phyloP scores from a whole-genome alignment of 2,888 invertebrate species.

The Caenorhabditis becei region DNA sequence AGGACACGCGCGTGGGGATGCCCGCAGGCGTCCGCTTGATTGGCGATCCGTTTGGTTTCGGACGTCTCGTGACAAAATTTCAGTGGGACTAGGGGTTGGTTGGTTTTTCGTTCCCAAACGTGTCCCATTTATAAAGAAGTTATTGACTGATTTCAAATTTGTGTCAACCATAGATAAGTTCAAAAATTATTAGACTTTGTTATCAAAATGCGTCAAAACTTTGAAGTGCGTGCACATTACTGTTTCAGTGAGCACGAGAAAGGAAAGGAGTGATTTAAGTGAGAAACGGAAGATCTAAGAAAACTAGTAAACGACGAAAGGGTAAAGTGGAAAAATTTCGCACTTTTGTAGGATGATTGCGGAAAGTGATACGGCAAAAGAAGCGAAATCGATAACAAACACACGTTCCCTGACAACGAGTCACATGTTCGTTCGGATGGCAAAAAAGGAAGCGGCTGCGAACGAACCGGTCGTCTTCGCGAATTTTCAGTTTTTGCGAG shows the following conservation, averaged over 20 bases:
- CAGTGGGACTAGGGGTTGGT: too few relatives aligned
- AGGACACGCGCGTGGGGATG: constrained; percentile 8
- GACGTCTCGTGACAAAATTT: constrained; percentile 9
- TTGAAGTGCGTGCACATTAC: too few relatives aligned
- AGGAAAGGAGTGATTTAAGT: too few relatives aligned
- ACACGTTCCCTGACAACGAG: constrained; percentile 34
- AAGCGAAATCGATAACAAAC: background rate
- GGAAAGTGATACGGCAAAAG: constrained; percentile 4
- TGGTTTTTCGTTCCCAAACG: background rate
- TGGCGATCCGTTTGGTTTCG: constrained; percentile 5
- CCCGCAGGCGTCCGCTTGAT: constrained; percentile 6
- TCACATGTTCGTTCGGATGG: constrained; percentile 28
- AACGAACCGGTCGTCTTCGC: constrained; percentile 13
- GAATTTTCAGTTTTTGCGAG: background rate
- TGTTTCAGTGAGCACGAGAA: too few relatives aligned
- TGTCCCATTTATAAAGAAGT: too few relatives aligned
- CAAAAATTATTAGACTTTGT: too few relatives aligned
- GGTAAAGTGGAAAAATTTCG: background rate
- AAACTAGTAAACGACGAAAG: background rate
- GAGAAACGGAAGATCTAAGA: background rate
- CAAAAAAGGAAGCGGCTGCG: constrained; percentile 3
- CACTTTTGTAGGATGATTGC: background rate
- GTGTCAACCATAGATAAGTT: too few relatives aligned
- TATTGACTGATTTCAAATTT: too few relatives aligned
- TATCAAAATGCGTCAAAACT: too few relatives aligned